phyloP scores from a whole-genome alignment of 2,113 vertebrate species.

The Phyllostomus hastatus region DNA sequence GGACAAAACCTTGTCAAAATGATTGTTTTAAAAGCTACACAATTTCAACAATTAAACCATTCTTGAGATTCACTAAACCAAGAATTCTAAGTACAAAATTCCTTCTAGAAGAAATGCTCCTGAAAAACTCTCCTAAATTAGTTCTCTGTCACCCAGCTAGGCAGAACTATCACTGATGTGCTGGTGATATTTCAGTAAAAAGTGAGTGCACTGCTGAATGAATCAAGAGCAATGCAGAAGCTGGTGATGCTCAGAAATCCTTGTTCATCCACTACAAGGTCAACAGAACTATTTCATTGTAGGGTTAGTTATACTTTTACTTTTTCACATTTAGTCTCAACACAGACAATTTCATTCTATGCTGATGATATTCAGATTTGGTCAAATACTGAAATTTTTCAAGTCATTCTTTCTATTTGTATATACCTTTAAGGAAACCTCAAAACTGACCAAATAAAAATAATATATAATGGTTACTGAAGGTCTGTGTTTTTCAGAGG shows the following conservation, averaged over 20 bases:
- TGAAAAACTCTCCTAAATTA: not conserved
- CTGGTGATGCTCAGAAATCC: not conserved
- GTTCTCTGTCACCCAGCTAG: not conserved
- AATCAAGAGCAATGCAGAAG: not conserved
- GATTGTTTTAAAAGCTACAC: not conserved
- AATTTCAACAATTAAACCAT: not conserved
- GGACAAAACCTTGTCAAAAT: not conserved
- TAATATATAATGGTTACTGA: not conserved
- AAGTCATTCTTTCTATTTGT: not conserved
- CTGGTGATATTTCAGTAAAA: too few relatives aligned
- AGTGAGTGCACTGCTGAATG: not conserved
- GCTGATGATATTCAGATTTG: not conserved
- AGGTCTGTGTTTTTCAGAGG: not conserved
- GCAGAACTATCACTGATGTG: not conserved
- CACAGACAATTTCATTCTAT: not conserved
- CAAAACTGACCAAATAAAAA: not conserved
- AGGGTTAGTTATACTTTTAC: not conserved
- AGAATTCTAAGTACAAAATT: not conserved
- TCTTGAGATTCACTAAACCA: not conserved
- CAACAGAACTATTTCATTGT: not conserved
- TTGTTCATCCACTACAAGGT: not conserved
- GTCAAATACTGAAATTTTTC: not conserved
- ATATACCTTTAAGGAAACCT: not conserved
- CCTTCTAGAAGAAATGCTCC: not conserved
- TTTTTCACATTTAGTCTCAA: not conserved